These are phyloP conservation scores for Phocides pigmalion DNA, from an alignment of 1,140 invertebrate species.

Conservation along the genomic window DNA sequence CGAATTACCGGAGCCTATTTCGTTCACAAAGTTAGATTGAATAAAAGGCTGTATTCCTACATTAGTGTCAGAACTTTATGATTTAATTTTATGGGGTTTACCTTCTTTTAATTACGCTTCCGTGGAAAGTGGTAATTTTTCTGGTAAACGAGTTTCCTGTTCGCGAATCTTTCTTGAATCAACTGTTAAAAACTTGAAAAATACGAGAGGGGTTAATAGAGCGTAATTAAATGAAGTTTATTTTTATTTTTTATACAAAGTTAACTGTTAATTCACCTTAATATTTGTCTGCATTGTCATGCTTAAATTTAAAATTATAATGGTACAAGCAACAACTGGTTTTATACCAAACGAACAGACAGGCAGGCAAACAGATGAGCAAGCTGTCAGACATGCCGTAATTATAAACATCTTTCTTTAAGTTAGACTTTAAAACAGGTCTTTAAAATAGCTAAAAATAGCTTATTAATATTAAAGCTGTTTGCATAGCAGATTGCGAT, in stretches of 20 bases:
- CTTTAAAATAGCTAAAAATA: too few relatives aligned
- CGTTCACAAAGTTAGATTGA: conserved; percentile 71
- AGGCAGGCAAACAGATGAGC: too few relatives aligned
- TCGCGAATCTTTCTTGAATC: conserved; percentile 23
- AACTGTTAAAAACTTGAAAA: conserved; percentile 18
- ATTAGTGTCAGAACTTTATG: conserved; percentile 63
- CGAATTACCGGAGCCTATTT: conserved; percentile 61
- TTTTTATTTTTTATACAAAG: not conserved
- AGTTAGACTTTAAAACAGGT: too few relatives aligned
- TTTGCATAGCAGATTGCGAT: conserved; percentile 4
- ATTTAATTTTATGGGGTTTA: conserved; percentile 60
- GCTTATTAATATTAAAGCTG: too few relatives aligned
- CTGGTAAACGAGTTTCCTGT: conserved; percentile 22
- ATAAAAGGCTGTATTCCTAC: conserved; percentile 65
- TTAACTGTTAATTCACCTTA: not conserved
- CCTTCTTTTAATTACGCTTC: conserved; percentile 40
- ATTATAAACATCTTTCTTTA: too few relatives aligned
- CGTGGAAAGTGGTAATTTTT: conserved; percentile 31
- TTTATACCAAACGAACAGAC: too few relatives aligned
- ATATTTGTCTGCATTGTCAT: too few relatives aligned
- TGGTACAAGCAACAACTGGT: too few relatives aligned
- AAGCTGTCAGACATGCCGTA: too few relatives aligned
- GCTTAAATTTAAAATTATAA: too few relatives aligned
- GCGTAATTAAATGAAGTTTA: conserved; percentile 14
- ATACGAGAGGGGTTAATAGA: conserved; percentile 14